Evolutionary conservation across 1,140 invertebrate species (phyloP), one percentile per base, ranked within the genome.

Genomic region (Patella vulgata): DNA sequence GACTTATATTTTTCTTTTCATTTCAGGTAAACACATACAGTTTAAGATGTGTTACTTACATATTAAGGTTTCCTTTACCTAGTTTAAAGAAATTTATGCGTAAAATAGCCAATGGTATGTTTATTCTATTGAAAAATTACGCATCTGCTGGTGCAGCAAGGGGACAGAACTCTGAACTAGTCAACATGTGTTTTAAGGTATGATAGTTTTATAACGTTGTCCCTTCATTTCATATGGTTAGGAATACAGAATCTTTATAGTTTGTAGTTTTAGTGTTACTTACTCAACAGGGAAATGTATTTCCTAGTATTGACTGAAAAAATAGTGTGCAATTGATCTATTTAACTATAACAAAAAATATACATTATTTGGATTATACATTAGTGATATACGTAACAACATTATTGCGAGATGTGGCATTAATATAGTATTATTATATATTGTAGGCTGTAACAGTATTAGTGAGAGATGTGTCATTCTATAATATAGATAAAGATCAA

Each of bases 121-220:
- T 98, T 81, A 80, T 87, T 17, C 90, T 97, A 54, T 83, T 98
- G 1, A 92, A 95, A 71, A 97, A 96, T 81, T 97, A 96, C 80
- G 92, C 92, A 0, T 89, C 90, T 0, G 89, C 91, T 48, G 93
- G 79, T 39, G 88, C 93, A 5, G 91, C 90, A 47, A 91, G 91
- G 75, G 93, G 95, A 74, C 92, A 95, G 54, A 95, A 96, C 79
- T 91, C 91, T 57, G 91, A 96, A 83, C 86, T 98, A 59, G 92
- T 97, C 9, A 89, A 91, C 52, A 89, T 91, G 66, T 89, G 92
- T 47, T 98, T 97, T 72, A 98, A 97, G 88, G 91, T 92, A 85
- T 68, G 80, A 33, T 39, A 14, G 27, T 2, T 17, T 52, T n/a
- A n/a, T n/a, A n/a, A n/a, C n/a, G n/a, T n/a, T n/a, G n/a, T n/a